Evolutionary conservation across 2,888 invertebrate species (phyloP), one percentile per base, ranked within the genome.

Genomic region (Eristalinus sepulchralis): DNA sequence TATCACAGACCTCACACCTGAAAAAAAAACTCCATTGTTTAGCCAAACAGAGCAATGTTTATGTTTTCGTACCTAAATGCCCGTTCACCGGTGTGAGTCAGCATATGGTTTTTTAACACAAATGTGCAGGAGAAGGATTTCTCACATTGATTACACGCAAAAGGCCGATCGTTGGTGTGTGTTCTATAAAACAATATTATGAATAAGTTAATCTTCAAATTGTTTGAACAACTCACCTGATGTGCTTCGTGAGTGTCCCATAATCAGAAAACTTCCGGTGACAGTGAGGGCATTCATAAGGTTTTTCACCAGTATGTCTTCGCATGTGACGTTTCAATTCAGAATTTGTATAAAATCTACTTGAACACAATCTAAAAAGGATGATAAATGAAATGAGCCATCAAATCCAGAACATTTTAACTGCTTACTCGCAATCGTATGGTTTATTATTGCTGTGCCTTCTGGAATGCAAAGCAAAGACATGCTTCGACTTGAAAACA

Each of bases 261-360:
- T 75, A 83, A 13, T 87, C 83, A 4, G 83, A 75, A 73, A 87
- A 87, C 59, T 63, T 78, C 2, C 86, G 83, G 27, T 83, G 70
- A 10, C 86, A 87, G 33, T 75, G 63, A 39, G 62, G 34, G 11
- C 86, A 87, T 53, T 78, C 62, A 22, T 83, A 87, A 0, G 86
- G 86, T 34, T 87, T 87, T 59, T 87, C 86, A 3, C 86, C 86
- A 10, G 86, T 87, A 39, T 87, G 86, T 31, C 73, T 59, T 55
- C 86, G 73, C 79, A 87, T 83, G 34, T 87, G 86, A 1, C 78
- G 70, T 53, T 78, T 79, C 2, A 87, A 47, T 47, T 87, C 83
- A 10, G 83, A 70, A 47, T 64, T 73, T 9, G 86, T 83, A 22
- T 75, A 71, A 63, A 83, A 83, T 5, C 34, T 72, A 17, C 73